These are phyloP conservation scores for Cremastinae sp. DNA, from an alignment of 2,888 invertebrate species.

Conservation along the genomic window DNA sequence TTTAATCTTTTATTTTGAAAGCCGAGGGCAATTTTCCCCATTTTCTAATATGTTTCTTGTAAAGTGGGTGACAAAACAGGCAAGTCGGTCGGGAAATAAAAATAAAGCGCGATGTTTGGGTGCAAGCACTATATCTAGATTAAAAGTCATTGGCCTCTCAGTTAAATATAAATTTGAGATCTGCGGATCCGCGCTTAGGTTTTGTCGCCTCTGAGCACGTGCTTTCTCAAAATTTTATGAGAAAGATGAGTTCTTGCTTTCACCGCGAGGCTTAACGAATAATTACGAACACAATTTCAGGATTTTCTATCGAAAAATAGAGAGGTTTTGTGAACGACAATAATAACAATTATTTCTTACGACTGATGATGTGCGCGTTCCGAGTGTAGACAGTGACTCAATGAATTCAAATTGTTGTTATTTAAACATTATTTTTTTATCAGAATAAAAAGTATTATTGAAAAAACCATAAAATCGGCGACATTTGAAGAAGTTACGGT, in stretches of 20 bases:
- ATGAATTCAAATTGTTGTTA: not conserved
- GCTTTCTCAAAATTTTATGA: conserved; percentile 18
- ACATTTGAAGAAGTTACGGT: not conserved
- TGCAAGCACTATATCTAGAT: conserved; percentile 14
- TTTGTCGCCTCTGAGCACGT: conserved; percentile 21
- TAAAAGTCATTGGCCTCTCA: conserved; percentile 39
- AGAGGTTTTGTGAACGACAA: conserved; percentile 2
- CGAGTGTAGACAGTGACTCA: not conserved
- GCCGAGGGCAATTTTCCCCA: not conserved
- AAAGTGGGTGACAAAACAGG: no score
- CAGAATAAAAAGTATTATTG: conserved; percentile 16
- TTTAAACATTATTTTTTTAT: conserved; percentile 66
- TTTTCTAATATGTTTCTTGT: no score
- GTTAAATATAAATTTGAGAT: conserved; percentile 47
- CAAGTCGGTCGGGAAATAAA: conserved; percentile 2
- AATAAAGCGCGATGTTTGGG: conserved; percentile 8
- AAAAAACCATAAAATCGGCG: not conserved
- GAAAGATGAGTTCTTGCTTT: conserved; percentile 4
- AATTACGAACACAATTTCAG: not conserved
- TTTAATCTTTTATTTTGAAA: no score
- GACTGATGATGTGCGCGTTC: not conserved
- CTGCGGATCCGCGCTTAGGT: conserved; percentile 22
- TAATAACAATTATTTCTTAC: conserved; percentile 1
- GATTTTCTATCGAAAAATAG: not conserved
- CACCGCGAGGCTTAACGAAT: not conserved